Base-by-base conservation (phyloP, 30 jellyfish, hydroid and myxozoan genomes). In the Sanderia malayensis region DNA sequence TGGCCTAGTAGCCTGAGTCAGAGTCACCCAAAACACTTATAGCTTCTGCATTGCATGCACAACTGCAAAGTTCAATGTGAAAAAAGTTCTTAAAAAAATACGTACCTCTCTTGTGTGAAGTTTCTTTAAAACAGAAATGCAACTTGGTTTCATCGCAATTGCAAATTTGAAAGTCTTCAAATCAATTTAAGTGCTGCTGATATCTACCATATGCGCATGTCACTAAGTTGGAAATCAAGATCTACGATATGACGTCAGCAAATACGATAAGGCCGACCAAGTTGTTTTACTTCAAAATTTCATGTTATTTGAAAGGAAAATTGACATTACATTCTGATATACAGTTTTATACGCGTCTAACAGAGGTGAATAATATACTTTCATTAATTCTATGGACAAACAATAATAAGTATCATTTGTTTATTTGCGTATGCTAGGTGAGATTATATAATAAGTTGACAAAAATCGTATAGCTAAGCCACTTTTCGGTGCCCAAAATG, bases 121-220 rank as follows among this genome's bases (percentile, higher is more conserved):
- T 41, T 59, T 59, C 71, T 59, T 28, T 1, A 59, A 32, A 21
- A 59, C 71, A 4, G 71, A 59, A 15, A 41, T 41, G 25, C 2
- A 59, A 20, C 15, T 59, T n/a, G 71, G 13, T 41, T 59, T 28
- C 71, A 59, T 59, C 44, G 20, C 71, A 22, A 4, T 15, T 59
- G 4, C n/a, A 1, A 4, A 19, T 31, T 4, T 26, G 22, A 13
- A 7, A 4, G 9, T 4, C 37, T 59, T 41, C 33, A 22, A 41
- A 28, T 20, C 15, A n/a, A 22, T 31, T 31, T 26, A 28, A 22
- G 20, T 55, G 21, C 10, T 4, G 19, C 10, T 9, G 24, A 15
- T 6, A 23, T 9, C 24, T 7, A 23, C 29, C 10, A 15, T 8
- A 10, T 55, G 21, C 9, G 19, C 67, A 59, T 18, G 31, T 41